phyloP scores from a whole-genome alignment of 37 sponge, comb jelly and placozoan species.

The Oscarella lobularis region DNA sequence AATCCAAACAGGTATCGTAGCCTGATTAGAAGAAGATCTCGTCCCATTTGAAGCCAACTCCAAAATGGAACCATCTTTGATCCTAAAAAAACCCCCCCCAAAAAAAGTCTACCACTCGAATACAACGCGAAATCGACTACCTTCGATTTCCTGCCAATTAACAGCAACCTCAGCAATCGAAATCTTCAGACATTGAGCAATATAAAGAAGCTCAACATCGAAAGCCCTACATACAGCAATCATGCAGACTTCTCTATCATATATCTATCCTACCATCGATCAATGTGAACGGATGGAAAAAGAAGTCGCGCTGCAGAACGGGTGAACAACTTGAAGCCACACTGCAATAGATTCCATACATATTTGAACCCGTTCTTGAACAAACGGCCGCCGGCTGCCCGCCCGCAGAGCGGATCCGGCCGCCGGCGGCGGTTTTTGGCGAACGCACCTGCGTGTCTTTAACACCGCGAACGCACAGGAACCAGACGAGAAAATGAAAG shows the following conservation, averaged over 20 bases:
- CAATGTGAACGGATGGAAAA: constrained; percentile 68
- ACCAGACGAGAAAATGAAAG: constrained; percentile 79
- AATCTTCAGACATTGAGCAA: constrained; percentile 71
- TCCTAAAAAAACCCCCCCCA: constrained; percentile 18
- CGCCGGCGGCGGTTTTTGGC: no score
- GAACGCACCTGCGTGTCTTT: constrained; percentile 68
- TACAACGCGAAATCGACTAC: constrained; percentile 10
- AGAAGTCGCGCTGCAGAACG: constrained; percentile 54
- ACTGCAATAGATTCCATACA: no score
- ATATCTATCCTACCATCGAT: constrained; percentile 57
- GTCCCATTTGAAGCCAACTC: constrained; percentile 95
- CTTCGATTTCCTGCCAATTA: constrained; percentile 97
- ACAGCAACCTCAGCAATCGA: constrained; percentile 89
- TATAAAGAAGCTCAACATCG: constrained; percentile 92
- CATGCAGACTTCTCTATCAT: no score
- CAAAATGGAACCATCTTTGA: constrained; percentile 86
- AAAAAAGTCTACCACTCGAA: background rate
- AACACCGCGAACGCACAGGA: constrained; percentile 80
- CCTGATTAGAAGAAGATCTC: constrained; percentile 78
- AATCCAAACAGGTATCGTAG: constrained; percentile 35
- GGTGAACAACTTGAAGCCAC: constrained; percentile 97
- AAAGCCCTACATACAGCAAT: constrained; percentile 94
- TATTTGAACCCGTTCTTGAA: background rate
- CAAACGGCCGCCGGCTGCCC: no score
- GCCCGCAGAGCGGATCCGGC: no score